phyloP scores from a whole-genome alignment of 2,888 invertebrate species.

The Aproaerema taeniolella region DNA sequence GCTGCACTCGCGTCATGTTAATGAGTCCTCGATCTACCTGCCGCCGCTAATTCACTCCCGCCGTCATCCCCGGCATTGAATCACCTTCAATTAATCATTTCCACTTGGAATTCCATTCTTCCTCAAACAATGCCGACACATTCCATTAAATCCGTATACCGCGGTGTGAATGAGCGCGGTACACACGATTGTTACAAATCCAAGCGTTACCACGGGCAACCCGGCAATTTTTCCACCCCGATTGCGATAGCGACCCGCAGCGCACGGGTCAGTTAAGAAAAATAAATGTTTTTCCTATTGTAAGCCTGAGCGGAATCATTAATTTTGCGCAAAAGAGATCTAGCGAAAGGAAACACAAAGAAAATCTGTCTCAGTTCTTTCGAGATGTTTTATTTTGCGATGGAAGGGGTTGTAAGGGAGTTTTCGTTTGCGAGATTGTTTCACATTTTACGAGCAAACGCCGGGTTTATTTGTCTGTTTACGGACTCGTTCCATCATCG shows the following conservation, averaged over 20 bases:
- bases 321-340: conserved; percentile 36
- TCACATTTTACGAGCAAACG: conserved; percentile 23
- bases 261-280: conserved; percentile 34
- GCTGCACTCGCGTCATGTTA: conserved; percentile 40
- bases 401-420: conserved; percentile 14
- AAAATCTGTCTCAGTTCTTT: conserved; percentile 19
- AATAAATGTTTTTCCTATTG: conserved; percentile 43
- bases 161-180: conserved; percentile 9
- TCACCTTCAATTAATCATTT: conserved; percentile 47
- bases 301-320: conserved; percentile 43
- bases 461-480: conserved; percentile 13
- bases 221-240: conserved; percentile 17
- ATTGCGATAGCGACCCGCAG: conserved; percentile 26
- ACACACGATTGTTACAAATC: conserved; percentile 9
- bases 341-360: conserved; percentile 30
- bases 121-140: conserved; percentile 13
- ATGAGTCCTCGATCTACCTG: conserved; percentile 37
- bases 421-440: conserved; percentile 22
- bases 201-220: background rate
- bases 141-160: conserved; percentile 13
- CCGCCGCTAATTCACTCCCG: conserved; percentile 23
- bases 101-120: conserved; percentile 31
- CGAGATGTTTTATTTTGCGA: conserved; percentile 13
- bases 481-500: conserved; percentile 5
- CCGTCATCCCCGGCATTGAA: conserved; percentile 27